Evolutionary conservation across 2,888 invertebrate species (phyloP), one percentile per base, ranked within the genome.

Genomic region (Malthinus seriepunctatus): DNA sequence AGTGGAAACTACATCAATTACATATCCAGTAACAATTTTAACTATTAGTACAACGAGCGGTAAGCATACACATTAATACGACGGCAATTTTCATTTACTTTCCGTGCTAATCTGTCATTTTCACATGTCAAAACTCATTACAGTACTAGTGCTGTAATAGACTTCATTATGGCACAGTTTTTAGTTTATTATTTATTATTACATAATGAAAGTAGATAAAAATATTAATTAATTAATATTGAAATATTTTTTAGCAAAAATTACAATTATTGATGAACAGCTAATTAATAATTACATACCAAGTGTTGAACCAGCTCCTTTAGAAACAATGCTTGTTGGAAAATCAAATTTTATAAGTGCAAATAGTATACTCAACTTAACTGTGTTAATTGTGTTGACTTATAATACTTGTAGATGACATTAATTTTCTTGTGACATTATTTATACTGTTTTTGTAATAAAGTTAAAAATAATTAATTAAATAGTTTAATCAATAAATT

Each of bases 271-370:
- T 11, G 55, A 60, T 8, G 34, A 12, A 23, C 54, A 49, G 2
- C 1, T 60, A 23, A 42, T 42, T 6, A 55, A 55, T 32, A 60
- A 55, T 39, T 54, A 52, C 37, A 31, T 55, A 10, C 55, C 55
- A 5, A 60, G 60, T 35, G 55, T 55, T 5, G 50, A 51, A 42
- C 60, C 60, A 14, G 60, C 60, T 14, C 60, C 60, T n/a, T 37
- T 60, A 15, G 60, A 60, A 42, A 60, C 54, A 7, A 55, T 60
- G 39, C 51, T 55, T 11, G 39, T 55, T 10, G 54, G 55, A 42
- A 55, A 33, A 45, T 44, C 58, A 1, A 31, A 39, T 2, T 33
- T 35, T 3, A 10, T 47, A 32, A 4, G 32, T 35, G 14, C 37
- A n/a, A 23, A 12, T 11, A 7, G 12, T 5, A 14, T 34, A 32